These are phyloP conservation scores for Diacarnus erythraeanus DNA, from an alignment of 37 sponge, comb jelly and placozoan species.

Conservation along the genomic window DNA sequence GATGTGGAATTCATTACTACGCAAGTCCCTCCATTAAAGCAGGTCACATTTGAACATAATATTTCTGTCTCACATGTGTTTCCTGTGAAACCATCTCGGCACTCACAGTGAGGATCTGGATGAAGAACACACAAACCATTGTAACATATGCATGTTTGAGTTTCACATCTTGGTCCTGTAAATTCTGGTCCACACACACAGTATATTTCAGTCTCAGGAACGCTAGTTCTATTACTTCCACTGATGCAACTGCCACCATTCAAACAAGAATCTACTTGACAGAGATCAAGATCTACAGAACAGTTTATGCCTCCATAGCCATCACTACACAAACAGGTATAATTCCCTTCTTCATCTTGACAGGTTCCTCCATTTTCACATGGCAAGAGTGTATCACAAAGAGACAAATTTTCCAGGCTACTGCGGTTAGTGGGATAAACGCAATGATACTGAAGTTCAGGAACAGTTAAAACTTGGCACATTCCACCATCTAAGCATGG, in stretches of 20 bases:
- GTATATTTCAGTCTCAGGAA: background rate
- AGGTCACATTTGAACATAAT: background rate
- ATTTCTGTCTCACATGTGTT: background rate
- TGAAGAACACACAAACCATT: too few relatives aligned
- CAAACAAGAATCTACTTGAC: background rate
- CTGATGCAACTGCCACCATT: background rate
- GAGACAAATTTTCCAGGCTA: background rate
- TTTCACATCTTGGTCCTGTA: background rate
- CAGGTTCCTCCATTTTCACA: conserved; percentile 3
- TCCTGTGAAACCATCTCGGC: background rate
- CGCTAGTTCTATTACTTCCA: too few relatives aligned
- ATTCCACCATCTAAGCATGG: background rate
- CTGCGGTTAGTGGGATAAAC: background rate
- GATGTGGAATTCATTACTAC: background rate
- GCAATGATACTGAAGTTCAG: background rate
- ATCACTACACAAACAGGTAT: conserved; percentile 23
- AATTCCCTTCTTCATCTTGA: conserved; percentile 1
- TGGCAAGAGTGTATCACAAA: background rate
- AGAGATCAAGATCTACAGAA: conserved; percentile 10
- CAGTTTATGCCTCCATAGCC: conserved; percentile 40
- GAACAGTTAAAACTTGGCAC: background rate
- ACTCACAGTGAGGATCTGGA: background rate
- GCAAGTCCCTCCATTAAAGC: conserved; percentile 8
- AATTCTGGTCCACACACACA: background rate
- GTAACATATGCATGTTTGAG: background rate